Base-by-base conservation (phyloP, 2,113 vertebrate species). In the Galemys pyrenaicus region DNA sequence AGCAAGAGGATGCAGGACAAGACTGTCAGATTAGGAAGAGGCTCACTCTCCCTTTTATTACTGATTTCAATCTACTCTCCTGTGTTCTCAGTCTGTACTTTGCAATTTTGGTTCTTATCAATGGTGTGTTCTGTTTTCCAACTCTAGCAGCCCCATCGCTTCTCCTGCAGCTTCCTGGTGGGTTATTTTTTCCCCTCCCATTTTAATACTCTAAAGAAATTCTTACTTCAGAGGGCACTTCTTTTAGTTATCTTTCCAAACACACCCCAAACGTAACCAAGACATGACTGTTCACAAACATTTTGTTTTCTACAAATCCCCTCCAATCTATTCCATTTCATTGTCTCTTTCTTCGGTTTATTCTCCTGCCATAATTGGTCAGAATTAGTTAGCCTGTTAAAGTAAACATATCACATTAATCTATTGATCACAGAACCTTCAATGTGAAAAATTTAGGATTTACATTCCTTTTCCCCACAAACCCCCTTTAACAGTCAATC, bases 341-440 rank as follows among this genome's bases (percentile, higher is more conserved):
- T 8, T 19, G 35, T 73, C 26, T 89, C 51, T 85, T 71, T 90
- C 30, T 46, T 91, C 41, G n/a, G n/a, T 70, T 54, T 60, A 60
- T 54, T 71, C n/a, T 89, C 58, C 46, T 84, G 54, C 51, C 32
- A 41, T 5, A 87, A 64, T 3, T 74, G 68, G 17, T 37, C 46
- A 41, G 41, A 49, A 46, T 71, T 75, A 58, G 60, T 39, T 26
- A 77, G 65, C 51, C 9, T 67, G 16, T 8, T 46, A 71, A 79
- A 75, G 73, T 37, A 81, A 95, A 78, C 6, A 19, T 82, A 37
- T 35, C 26, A 35, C 81, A 84, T 77, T 84, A 89, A 81, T 62
- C 83, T 75, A 82, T 2, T 58, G 65, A 87, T 67, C 64, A 67
- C 74, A 84, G 64, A 71, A 58, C 22, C 32, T 84, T 79, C 37